A percentile compares a stretch with the other conserved stretches of the same genome.
Evolutionary conservation across 2,113 vertebrate genomes (phyloP).

Genomic region (Hemiprocne comata): DNA sequence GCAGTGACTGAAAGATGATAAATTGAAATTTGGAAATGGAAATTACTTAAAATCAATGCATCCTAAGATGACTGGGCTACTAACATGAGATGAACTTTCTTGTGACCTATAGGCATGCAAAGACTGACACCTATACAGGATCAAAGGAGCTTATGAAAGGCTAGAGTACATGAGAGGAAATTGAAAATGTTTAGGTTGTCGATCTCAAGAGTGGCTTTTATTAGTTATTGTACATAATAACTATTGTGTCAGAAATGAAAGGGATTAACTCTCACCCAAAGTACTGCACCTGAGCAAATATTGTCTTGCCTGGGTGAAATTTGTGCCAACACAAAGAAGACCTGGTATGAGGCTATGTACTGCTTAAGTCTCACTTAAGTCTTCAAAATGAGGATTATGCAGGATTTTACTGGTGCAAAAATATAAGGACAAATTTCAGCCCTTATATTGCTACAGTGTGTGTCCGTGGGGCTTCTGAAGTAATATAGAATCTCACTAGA

Average conservation of each 20-base stretch:
- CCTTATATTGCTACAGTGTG: not conserved
- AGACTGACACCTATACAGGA: conserved; percentile 41
- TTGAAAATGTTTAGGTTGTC: conserved; percentile 61
- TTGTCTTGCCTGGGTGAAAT: conserved; percentile 68
- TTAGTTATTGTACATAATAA: conserved; percentile 65
- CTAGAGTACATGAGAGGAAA: conserved; percentile 54
- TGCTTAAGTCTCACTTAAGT: conserved; percentile 59
- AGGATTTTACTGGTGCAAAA: not conserved
- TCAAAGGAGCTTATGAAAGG: conserved; percentile 63
- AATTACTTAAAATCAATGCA: conserved; percentile 1
- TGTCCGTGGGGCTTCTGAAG: not conserved
- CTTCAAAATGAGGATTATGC: not conserved
- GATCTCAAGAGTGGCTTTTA: conserved; percentile 63
- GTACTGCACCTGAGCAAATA: conserved; percentile 75
- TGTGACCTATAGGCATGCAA: conserved; percentile 27
- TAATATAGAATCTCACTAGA: not conserved
- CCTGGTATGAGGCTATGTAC: conserved; percentile 32
- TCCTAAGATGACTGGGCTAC: not conserved
- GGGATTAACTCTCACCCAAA: conserved; percentile 69
- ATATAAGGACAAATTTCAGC: not conserved
- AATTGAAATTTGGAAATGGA: not conserved
- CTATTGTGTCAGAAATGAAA: conserved; percentile 72
- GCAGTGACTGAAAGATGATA: not conserved
- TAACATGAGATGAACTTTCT: conserved; percentile 42
- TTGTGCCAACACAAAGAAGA: conserved; percentile 63